Conservation (phyloP, 2,113 vertebrate species). For the Stegostoma tigrinum region DNA sequence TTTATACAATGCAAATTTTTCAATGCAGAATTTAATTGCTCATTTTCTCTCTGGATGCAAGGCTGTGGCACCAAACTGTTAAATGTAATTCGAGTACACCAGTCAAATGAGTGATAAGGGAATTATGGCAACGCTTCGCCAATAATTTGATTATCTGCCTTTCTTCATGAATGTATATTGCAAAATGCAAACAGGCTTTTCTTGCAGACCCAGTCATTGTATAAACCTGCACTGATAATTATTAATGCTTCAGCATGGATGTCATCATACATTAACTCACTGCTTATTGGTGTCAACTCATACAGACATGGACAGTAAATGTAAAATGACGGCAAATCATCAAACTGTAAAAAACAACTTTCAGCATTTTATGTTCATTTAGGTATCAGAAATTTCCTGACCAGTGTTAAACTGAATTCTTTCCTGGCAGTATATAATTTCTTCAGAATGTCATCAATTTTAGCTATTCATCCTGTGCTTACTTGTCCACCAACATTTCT, state of each 20-base stretch:
- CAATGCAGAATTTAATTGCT: neutral
- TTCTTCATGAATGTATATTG: neutral
- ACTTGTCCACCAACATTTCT: neutral
- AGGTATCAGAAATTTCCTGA: neutral
- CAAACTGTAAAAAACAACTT: neutral
- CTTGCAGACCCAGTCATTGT: neutral
- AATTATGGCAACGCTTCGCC: neutral
- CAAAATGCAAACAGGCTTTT: neutral
- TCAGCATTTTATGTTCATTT: neutral
- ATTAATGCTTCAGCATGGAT: slow-evolving; percentile 18
- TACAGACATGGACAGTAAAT: neutral
- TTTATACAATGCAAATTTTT: neutral
- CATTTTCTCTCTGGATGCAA: neutral
- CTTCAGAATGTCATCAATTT: neutral
- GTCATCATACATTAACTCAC: neutral
- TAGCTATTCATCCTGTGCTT: neutral
- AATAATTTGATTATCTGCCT: neutral
- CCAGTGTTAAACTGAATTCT: neutral
- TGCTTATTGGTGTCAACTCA: slow-evolving; percentile 8
- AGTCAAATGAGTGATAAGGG: neutral
- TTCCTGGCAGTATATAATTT: neutral
- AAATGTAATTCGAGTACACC: neutral
- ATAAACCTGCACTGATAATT: neutral
- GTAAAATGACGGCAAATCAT: neutral
- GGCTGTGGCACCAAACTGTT: neutral